A percentile compares a stretch with the other conserved stretches of the same genome.
These are phyloP conservation scores for Tenebrosternarchus preto DNA, from an alignment of 2,113 vertebrate genomes.

Conservation along the genomic window DNA sequence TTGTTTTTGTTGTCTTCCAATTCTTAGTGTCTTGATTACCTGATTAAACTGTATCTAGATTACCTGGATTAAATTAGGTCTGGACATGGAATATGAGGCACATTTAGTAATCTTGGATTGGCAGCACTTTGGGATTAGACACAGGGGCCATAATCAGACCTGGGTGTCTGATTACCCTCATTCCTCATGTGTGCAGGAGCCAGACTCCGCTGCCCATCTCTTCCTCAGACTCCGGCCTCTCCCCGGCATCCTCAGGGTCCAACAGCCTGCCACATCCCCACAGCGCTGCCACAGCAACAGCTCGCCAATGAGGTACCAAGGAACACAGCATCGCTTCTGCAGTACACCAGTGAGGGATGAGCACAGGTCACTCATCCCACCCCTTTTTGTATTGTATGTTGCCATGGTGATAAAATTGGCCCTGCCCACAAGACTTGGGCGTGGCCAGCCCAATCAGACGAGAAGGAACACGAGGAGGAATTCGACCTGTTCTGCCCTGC, in stretches of 20 bases:
- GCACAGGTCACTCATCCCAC: constrained; percentile 20
- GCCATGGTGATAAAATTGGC: background rate
- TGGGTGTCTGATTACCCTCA: constrained; percentile 34
- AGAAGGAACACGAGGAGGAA: background rate
- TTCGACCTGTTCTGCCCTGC: background rate
- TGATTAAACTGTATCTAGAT: background rate
- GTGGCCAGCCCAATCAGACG: background rate
- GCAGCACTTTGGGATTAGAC: background rate
- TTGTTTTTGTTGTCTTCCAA: no score
- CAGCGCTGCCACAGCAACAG: constrained; percentile 56
- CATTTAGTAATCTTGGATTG: constrained; percentile 56
- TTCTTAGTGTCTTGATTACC: no score
- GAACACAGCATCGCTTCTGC: background rate
- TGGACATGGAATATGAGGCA: constrained; percentile 35
- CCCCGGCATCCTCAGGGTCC: constrained; percentile 75
- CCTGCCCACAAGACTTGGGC: background rate
- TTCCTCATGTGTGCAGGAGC: constrained; percentile 76
- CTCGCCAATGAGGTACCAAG: constrained; percentile 52
- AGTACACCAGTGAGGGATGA: constrained; percentile 48
- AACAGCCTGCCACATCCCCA: constrained; percentile 58
- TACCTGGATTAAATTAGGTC: constrained; percentile 59
- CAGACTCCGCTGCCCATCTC: constrained; percentile 80
- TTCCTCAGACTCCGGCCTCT: constrained; percentile 79
- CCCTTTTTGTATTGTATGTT: background rate
- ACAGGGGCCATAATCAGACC: background rate